Evolutionary conservation across 2,113 vertebrate genomes (phyloP).

Genomic region (Mus spicilegus): DNA sequence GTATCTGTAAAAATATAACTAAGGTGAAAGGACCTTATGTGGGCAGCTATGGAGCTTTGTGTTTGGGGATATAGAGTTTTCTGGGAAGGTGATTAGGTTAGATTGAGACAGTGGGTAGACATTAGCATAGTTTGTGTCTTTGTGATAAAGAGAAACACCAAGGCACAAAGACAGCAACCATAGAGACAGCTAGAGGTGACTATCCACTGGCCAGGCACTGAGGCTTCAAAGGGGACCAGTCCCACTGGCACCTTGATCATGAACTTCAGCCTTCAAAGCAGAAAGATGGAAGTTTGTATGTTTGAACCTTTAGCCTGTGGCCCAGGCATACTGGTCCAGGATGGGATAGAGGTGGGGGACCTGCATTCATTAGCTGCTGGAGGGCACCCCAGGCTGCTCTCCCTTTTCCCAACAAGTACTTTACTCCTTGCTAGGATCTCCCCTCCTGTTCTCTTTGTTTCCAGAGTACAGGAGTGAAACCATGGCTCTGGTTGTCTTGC

Average conservation of each 20-base stretch:
- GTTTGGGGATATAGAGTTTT: not conserved
- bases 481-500: not conserved
- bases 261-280: not conserved
- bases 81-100: not conserved
- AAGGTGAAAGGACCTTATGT: not conserved
- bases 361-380: not conserved
- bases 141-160: not conserved
- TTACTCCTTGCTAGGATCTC: not conserved
- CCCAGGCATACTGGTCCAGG: not conserved
- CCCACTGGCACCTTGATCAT: not conserved
- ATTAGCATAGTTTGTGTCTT: not conserved
- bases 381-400: not conserved
- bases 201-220: not conserved
- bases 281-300: not conserved
- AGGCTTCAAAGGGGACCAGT: not conserved
- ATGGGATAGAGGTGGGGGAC: not conserved
- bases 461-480: not conserved
- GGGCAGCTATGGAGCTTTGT: not conserved
- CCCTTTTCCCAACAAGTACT: not conserved
- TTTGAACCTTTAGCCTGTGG: not conserved
- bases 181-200: not conserved
- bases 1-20: not conserved
- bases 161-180: rapidly evolving
- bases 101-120: not conserved
- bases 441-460: not conserved